Evolutionary conservation across 2,888 invertebrate genomes (phyloP).

Genomic region (Myathropa florea): DNA sequence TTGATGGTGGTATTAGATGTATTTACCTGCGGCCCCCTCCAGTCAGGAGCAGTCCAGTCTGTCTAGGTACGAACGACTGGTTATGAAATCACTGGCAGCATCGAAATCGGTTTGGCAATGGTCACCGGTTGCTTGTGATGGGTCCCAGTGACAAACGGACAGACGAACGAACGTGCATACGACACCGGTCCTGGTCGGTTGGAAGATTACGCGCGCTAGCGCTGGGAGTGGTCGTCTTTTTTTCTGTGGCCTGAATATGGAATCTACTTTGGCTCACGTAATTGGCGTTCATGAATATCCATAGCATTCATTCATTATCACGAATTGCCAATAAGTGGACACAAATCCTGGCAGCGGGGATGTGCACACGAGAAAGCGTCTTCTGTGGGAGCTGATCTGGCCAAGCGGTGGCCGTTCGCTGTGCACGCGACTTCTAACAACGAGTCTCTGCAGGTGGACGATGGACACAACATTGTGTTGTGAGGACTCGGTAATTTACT

Average conservation of each 20-base stretch:
- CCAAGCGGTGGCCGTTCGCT: background rate
- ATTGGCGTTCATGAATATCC: constrained; percentile 73
- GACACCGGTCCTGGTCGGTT: constrained; percentile 17
- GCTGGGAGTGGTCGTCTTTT: constrained; percentile 2
- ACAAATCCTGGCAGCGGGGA: constrained; percentile 55
- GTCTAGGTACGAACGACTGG: constrained; percentile 12
- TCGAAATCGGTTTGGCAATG: constrained; percentile 30
- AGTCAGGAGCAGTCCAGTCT: no score
- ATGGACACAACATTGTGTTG: constrained; percentile 27
- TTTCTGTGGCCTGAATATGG: constrained; percentile 26
- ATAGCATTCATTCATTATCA: constrained; percentile 74
- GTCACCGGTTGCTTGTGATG: constrained; percentile 33
- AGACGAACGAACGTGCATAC: constrained; percentile 1
- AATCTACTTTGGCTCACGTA: constrained; percentile 73
- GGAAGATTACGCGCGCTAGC: constrained; percentile 13
- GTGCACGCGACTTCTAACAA: constrained; percentile 51
- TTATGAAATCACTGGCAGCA: constrained; percentile 58
- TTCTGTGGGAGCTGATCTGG: background rate
- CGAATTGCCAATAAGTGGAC: constrained; percentile 74
- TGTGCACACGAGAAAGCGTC: constrained; percentile 47
- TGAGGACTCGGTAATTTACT: constrained; percentile 65
- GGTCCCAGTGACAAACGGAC: constrained; percentile 46
- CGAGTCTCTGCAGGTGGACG: background rate
- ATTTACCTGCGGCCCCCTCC: constrained; percentile 62
- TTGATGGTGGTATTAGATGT: constrained; percentile 64